phyloP scores from a whole-genome alignment of 2,888 invertebrate genomes.

The Nipponacmea schrenckii region DNA sequence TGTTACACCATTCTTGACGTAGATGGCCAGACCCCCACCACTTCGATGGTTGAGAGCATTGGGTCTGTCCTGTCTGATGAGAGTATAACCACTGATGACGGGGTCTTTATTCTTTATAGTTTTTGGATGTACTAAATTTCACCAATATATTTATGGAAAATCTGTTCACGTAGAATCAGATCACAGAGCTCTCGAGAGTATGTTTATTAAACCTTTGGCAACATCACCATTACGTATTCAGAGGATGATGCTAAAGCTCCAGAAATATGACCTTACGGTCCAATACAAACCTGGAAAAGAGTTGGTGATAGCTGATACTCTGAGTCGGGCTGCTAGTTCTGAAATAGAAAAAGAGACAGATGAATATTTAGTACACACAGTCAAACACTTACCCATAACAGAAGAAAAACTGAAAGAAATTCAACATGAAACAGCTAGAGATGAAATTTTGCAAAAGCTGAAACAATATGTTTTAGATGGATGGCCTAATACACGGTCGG shows the following conservation, averaged over 20 bases:
- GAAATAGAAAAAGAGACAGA: slow-evolving; percentile 9
- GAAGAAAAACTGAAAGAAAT: slow-evolving; percentile 18
- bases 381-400: slow-evolving; percentile 21
- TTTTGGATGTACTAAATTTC: slow-evolving; percentile 33
- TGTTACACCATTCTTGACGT: too few species aligned
- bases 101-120: too few species aligned
- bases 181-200: slow-evolving; percentile 37
- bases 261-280: slow-evolving; percentile 32
- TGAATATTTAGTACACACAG: slow-evolving; percentile 17
- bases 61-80: too few species aligned
- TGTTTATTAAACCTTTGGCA: slow-evolving; percentile 32
- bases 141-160: slow-evolving; percentile 35
- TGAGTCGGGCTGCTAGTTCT: slow-evolving; percentile 26
- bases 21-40: too few species aligned
- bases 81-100: too few species aligned
- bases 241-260: slow-evolving; percentile 37
- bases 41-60: too few species aligned
- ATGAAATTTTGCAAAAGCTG: slow-evolving; percentile 22
- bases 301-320: slow-evolving; percentile 24
- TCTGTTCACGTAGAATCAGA: slow-evolving; percentile 29
- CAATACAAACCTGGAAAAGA: slow-evolving; percentile 31
- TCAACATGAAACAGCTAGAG: slow-evolving; percentile 23
- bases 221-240: slow-evolving; percentile 35
- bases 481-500: slow-evolving; percentile 23
- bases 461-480: slow-evolving; percentile 23